A percentile compares a stretch with the other conserved stretches of the same genome.
Evolutionary conservation across 2,797 vertebrate genomes (phyloP).

Genomic region (Intellagama lesueurii): DNA sequence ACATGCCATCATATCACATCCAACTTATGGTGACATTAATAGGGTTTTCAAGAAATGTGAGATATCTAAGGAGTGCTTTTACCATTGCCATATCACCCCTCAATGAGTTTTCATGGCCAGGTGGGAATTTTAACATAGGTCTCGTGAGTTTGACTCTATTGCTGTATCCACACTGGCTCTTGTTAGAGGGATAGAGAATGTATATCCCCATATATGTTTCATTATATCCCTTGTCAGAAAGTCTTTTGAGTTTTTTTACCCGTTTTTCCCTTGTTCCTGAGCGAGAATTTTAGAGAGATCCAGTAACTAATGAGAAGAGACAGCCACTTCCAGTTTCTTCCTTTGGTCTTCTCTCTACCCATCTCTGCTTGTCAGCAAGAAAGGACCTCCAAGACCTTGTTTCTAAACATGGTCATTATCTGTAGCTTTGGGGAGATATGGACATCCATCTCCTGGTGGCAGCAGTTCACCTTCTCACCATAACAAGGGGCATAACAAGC

Average conservation of each 20-base stretch:
- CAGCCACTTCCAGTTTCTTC: not conserved
- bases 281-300: not conserved
- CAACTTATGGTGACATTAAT: too few species aligned
- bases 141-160: too few species aligned
- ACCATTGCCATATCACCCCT: too few species aligned
- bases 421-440: not conserved
- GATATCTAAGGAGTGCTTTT: too few species aligned
- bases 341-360: not conserved
- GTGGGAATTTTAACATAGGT: too few species aligned
- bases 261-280: conserved; percentile 17
- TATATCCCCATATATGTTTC: not conserved
- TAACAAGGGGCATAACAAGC: not conserved
- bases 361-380: conserved; percentile 2
- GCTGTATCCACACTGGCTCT: too few species aligned
- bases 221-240: not conserved
- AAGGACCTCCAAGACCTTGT: not conserved
- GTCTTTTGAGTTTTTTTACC: conserved; percentile 24
- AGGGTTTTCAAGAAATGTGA: too few species aligned
- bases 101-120: too few species aligned
- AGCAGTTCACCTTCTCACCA: not conserved
- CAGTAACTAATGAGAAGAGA: conserved; percentile 33
- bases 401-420: not conserved
- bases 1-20: too few species aligned
- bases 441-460: not conserved
- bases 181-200: not conserved